Evolutionary conservation across 2,888 invertebrate genomes (phyloP), one percentile per base, ranked within the genome.

Genomic region (Ormyrus thymus): DNA sequence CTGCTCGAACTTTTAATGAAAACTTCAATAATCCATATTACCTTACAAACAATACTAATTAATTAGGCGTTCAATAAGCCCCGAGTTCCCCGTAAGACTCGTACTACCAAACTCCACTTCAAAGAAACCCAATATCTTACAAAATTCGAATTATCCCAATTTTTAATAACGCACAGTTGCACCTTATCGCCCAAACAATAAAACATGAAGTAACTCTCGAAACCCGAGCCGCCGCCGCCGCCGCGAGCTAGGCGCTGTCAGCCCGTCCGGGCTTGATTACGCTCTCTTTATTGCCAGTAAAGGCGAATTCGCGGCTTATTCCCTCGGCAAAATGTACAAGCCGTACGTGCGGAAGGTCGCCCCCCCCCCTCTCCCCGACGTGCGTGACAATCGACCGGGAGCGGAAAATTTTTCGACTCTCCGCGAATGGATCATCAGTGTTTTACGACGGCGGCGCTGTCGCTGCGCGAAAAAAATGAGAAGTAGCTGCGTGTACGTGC

Each of bases 261-360:
- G 46, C 29, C n/a, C 8, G 45, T 29, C 29, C 29, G 15, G 48
- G 10, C 72, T 78, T 73, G 68, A 78, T 73, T 78, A 78, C 62
- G 56, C 62, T 73, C 68, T 62, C 68, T 78, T 78, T 73, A 78
- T 72, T 53, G 68, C 50, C 72, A 68, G 61, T 78, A 78, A 78
- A 78, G 55, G 50, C 56, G 50, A 62, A 64, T 62, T 64, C 68
- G 76, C 55, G 53, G 72, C 72, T 70, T 58, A 59, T 51, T 13
- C 58, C 15, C 29, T 29, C 29, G 29, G 29, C 29, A 15, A 74
- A 51, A 59, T 56, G 59, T 45, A 13, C 46, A 13, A 13, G 15
- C 13, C 50, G 51, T 50, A n/a, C 29, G 46, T 55, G 56, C 55
- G 65, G 43, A 9, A 59, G 10, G 59, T 13, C 43, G 29, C 29